Evolutionary conservation across 1,140 invertebrate genomes (phyloP), one percentile per base, ranked within the genome.

Genomic region (Hesperophylax magnus): DNA sequence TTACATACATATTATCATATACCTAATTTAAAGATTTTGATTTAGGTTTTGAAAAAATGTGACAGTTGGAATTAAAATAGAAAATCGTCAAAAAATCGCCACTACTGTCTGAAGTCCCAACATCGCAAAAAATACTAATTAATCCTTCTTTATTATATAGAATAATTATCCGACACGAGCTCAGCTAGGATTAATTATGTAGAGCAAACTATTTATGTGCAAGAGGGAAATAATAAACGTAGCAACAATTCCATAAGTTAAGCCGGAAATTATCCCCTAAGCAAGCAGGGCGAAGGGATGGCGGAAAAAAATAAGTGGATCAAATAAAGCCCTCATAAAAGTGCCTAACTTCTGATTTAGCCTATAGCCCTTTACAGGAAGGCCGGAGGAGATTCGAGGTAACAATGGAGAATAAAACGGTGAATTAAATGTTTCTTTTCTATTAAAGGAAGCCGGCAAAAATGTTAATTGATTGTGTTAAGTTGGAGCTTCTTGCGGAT

Each of bases 101-200:
- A n/a, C n/a, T n/a, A n/a, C n/a, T n/a, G n/a, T n/a, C n/a, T n/a
- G n/a, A n/a, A n/a, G n/a, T n/a, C n/a, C n/a, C n/a, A n/a, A n/a
- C n/a, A n/a, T n/a, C n/a, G n/a, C n/a, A n/a, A n/a, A n/a, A n/a
- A n/a, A n/a, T n/a, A n/a, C n/a, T n/a, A n/a, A n/a, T n/a, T n/a
- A n/a, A 31, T 69, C 18, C 18, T n/a, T 47, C 53, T 11, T 31
- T 71, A 47, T 58, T 56, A 47, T 67, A 78, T 54, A 75, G 71
- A 82, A 82, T 75, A 82, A 78, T 78, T 74, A 82, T 31, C 77
- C 72, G 69, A 82, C 54, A 75, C 52, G 56, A 71, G 52, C 53
- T 81, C 77, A 74, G 53, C 24, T n/a, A 8, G 78, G 78, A 58
- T 72, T 74, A 47, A 71, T 39, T 71, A 20, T 20, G n/a, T 47